A percentile compares a stretch with the other conserved stretches of the same genome.
Conservation (phyloP, 2,888 invertebrate species). For the Fragum whitleyi region DNA sequence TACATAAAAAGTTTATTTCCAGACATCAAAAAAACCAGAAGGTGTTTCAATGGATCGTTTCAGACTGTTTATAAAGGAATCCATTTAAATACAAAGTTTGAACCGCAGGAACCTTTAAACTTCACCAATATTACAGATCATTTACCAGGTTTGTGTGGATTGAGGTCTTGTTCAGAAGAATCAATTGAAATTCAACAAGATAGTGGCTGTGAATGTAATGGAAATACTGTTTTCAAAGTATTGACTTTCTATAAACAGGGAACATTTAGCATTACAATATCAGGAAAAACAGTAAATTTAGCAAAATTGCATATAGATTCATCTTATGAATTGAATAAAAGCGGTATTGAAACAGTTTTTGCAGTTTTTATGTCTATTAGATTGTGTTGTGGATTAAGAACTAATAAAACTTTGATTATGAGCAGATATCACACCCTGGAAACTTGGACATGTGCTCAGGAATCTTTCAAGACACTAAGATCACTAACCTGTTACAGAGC, state of each 20-base stretch:
- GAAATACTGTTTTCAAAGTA: conserved; percentile 10
- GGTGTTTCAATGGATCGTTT: too few species aligned
- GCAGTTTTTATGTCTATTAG: conserved; percentile 2
- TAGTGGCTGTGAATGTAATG: conserved; percentile 17
- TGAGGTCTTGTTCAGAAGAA: not conserved
- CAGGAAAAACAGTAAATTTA: conserved; percentile 4
- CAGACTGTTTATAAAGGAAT: too few species aligned
- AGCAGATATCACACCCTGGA: conserved; percentile 39
- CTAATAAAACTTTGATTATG: conserved; percentile 17
- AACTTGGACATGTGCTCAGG: not conserved
- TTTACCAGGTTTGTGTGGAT: not conserved
- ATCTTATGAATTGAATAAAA: conserved; percentile 19
- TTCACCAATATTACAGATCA: too few species aligned
- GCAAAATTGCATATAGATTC: conserved; percentile 15
- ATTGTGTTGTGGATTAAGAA: conserved; percentile 21
- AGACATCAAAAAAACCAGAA: too few species aligned
- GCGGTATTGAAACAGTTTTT: not conserved
- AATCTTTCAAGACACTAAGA: conserved; percentile 9
- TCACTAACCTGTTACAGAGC: conserved; percentile 16
- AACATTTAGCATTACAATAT: conserved; percentile 4
- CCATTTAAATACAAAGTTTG: too few species aligned
- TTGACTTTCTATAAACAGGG: not conserved
- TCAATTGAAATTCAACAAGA: conserved; percentile 4
- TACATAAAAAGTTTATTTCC: too few species aligned
- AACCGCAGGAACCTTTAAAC: too few species aligned